Percentiles rank a stretch among this genome's conserved stretches.
Conservation (phyloP, 2,888 invertebrate species). For the Ceramica pisi region DNA sequence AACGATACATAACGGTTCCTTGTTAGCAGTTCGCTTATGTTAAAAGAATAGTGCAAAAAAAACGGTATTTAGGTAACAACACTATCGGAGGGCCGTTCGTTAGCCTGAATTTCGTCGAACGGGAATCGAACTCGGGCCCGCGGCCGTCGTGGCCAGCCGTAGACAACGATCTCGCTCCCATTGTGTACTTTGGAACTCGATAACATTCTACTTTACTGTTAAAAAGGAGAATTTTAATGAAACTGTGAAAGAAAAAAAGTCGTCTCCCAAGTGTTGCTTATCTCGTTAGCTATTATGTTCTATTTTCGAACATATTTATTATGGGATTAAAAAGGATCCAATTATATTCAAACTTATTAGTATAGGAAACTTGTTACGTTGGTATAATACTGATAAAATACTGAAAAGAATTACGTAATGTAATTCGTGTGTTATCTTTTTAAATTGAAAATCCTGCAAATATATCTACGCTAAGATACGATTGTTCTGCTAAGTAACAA, state of each 20-base stretch:
- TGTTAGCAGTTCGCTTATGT: constrained; percentile 43
- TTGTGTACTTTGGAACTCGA: constrained; percentile 84
- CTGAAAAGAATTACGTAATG: constrained; percentile 17
- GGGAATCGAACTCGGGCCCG: constrained; percentile 83
- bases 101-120: constrained; percentile 86
- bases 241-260: constrained; percentile 61
- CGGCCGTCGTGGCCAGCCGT: constrained; percentile 79
- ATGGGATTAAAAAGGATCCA: constrained; percentile 16
- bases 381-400: constrained; percentile 9
- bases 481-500: constrained; percentile 62
- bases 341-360: constrained; percentile 28
- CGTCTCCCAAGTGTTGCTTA: constrained; percentile 33
- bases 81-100: constrained; percentile 79
- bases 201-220: constrained; percentile 82
- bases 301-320: constrained; percentile 43
- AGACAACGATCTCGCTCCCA: constrained; percentile 87
- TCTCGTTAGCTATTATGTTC: constrained; percentile 57
- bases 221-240: constrained; percentile 80
- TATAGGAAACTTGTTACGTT: constrained; percentile 4
- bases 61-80: constrained; percentile 79
- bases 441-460: constrained; percentile 51
- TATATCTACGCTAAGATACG: constrained; percentile 42
- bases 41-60: constrained; percentile 70
- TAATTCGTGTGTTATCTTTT: constrained; percentile 31
- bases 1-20: constrained; percentile 58